Percentiles rank a stretch among this genome's conserved stretches.
phyloP scores from a whole-genome alignment of 2,888 invertebrate species.

The Noctua pronuba region DNA sequence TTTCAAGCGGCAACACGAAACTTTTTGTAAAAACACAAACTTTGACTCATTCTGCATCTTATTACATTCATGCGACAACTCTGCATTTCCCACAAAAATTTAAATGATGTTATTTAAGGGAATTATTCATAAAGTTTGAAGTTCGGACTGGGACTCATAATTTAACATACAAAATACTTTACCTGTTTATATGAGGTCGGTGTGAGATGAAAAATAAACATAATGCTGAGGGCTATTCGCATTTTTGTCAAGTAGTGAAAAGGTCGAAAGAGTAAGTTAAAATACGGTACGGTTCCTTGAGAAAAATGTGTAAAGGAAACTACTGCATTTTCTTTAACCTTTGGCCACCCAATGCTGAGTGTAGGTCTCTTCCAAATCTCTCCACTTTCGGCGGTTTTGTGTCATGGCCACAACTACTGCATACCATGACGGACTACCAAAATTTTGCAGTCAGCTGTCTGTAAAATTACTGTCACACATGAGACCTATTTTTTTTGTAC shows the following conservation, averaged over 20 bases:
- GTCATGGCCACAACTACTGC: neutral
- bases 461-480: neutral
- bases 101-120: constrained; percentile 51
- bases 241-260: neutral
- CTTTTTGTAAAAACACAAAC: constrained; percentile 35
- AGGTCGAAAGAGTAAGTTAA: neutral
- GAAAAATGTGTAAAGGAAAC: neutral
- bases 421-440: neutral
- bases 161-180: constrained; percentile 54
- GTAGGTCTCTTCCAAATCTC: too few relatives aligned
- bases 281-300: neutral
- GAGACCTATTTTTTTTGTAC: neutral
- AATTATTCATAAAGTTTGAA: constrained; percentile 57
- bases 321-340: too few relatives aligned
- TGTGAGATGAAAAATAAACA: constrained; percentile 29
- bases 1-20: constrained; percentile 10
- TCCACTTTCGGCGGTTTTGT: too few relatives aligned
- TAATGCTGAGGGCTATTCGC: neutral
- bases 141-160: constrained; percentile 46
- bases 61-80: constrained; percentile 49
- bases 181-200: constrained; percentile 43
- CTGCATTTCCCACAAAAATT: constrained; percentile 43
- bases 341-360: too few relatives aligned
- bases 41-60: constrained; percentile 47
- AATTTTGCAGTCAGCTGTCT: neutral